phyloP scores from a whole-genome alignment of 2,113 vertebrate species.

The Notarius lentiginosus region DNA sequence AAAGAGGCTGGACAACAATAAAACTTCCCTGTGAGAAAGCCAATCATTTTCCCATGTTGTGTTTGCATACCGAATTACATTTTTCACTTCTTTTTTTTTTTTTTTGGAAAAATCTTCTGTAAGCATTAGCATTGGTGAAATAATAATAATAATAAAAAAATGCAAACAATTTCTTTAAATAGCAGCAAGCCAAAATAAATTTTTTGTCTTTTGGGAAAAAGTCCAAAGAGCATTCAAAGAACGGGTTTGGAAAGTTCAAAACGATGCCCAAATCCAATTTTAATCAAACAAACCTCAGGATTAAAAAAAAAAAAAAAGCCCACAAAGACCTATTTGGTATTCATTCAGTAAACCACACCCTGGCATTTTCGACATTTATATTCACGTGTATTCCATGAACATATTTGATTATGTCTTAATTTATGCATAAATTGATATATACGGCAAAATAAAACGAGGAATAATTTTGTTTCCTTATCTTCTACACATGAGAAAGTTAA shows the following conservation, averaged over 20 bases:
- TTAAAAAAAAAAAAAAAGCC: not conserved
- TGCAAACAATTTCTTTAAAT: slow-evolving; percentile 21
- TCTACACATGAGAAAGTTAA: too few species aligned
- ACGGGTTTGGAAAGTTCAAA: not conserved
- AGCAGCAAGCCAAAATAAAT: not conserved
- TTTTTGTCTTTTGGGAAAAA: not conserved
- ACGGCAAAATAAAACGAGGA: not conserved
- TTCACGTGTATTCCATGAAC: not conserved
- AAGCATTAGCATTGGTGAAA: slow-evolving; percentile 25
- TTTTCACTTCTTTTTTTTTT: slow-evolving; percentile 2
- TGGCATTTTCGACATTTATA: not conserved
- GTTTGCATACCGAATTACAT: slow-evolving; percentile 51
- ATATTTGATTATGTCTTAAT: not conserved
- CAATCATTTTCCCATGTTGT: slow-evolving; percentile 57
- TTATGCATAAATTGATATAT: not conserved
- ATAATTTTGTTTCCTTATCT: not conserved
- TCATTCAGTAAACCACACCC: not conserved
- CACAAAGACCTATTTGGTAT: not conserved
- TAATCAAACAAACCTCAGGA: not conserved
- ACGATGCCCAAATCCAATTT: not conserved
- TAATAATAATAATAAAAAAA: not conserved
- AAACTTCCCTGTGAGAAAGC: slow-evolving; percentile 62
- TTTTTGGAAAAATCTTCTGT: not conserved
- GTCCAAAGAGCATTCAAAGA: not conserved
- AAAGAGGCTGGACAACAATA: slow-evolving; percentile 70